phyloP scores from a whole-genome alignment of 1,140 invertebrate genomes.

The Cecropterus lyciades region DNA sequence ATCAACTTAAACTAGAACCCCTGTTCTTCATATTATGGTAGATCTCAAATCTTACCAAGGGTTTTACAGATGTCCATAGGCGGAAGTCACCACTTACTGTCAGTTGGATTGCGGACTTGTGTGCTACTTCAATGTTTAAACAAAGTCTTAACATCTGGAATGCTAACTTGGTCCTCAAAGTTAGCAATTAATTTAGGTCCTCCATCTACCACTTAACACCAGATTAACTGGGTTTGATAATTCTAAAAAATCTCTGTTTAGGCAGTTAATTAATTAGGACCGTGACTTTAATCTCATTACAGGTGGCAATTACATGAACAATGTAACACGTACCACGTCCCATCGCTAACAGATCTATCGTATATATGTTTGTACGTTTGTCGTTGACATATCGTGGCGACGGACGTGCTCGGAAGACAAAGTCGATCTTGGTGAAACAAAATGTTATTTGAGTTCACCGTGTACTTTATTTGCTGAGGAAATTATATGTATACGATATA shows the following conservation, averaged over 20 bases:
- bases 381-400: slow-evolving; percentile 38
- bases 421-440: slow-evolving; percentile 32
- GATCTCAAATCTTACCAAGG: too few species aligned
- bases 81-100: too few species aligned
- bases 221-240: too few species aligned
- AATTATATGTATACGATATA: not conserved
- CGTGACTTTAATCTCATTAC: slow-evolving; percentile 68
- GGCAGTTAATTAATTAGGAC: slow-evolving; percentile 42
- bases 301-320: slow-evolving; percentile 48
- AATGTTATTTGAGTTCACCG: slow-evolving; percentile 28
- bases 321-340: slow-evolving; percentile 47
- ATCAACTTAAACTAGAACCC: too few species aligned
- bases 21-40: too few species aligned
- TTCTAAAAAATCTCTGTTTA: not conserved
- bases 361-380: slow-evolving; percentile 22
- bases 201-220: too few species aligned
- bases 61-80: too few species aligned
- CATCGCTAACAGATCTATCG: slow-evolving; percentile 49
- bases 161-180: too few species aligned
- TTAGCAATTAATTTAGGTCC: too few species aligned
- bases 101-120: too few species aligned
- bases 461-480: slow-evolving; percentile 17
- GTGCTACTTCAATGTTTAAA: too few species aligned
- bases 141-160: too few species aligned
- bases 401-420: slow-evolving; percentile 47